A percentile compares a stretch with the other conserved stretches of the same genome.
These are phyloP conservation scores for Hippocampus zosterae DNA, from an alignment of 2,113 vertebrate species.

Conservation along the genomic window DNA sequence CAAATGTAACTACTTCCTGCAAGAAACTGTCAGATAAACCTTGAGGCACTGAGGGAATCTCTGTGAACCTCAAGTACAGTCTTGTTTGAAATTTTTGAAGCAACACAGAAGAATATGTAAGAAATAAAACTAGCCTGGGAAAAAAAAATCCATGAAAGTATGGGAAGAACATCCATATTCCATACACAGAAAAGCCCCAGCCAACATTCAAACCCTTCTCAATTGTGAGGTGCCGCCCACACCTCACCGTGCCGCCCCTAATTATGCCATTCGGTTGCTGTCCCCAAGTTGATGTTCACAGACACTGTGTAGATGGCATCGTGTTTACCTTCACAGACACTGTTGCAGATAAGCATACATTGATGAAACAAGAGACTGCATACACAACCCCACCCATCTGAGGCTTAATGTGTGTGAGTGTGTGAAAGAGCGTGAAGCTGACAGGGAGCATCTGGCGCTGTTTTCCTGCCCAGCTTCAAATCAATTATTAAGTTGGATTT, in stretches of 20 bases:
- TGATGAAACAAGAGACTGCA: slow-evolving; percentile 25
- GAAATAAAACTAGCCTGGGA: background rate
- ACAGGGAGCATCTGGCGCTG: slow-evolving; percentile 62
- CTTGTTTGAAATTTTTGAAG: slow-evolving; percentile 12
- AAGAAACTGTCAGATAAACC: slow-evolving; percentile 12
- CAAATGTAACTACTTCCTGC: background rate
- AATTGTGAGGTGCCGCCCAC: background rate
- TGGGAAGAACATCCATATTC: no score
- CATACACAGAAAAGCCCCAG: background rate
- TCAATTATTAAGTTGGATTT: slow-evolving; percentile 57
- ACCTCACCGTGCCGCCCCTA: background rate
- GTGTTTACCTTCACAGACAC: slow-evolving; percentile 41
- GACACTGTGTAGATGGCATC: slow-evolving; percentile 28
- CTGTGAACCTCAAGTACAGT: background rate
- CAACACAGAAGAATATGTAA: background rate
- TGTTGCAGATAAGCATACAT: slow-evolving; percentile 36
- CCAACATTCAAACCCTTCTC: background rate
- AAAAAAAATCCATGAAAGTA: background rate
- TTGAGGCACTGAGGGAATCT: slow-evolving; percentile 12
- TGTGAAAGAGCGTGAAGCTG: slow-evolving; percentile 20
- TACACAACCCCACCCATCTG: slow-evolving; percentile 14
- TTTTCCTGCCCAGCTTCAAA: slow-evolving; percentile 50
- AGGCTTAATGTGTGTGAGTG: background rate
- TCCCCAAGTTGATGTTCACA: slow-evolving; percentile 13
- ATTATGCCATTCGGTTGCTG: background rate